These are phyloP conservation scores for Lerista edwardsae DNA, from an alignment of 2,797 vertebrate species.

Conservation along the genomic window DNA sequence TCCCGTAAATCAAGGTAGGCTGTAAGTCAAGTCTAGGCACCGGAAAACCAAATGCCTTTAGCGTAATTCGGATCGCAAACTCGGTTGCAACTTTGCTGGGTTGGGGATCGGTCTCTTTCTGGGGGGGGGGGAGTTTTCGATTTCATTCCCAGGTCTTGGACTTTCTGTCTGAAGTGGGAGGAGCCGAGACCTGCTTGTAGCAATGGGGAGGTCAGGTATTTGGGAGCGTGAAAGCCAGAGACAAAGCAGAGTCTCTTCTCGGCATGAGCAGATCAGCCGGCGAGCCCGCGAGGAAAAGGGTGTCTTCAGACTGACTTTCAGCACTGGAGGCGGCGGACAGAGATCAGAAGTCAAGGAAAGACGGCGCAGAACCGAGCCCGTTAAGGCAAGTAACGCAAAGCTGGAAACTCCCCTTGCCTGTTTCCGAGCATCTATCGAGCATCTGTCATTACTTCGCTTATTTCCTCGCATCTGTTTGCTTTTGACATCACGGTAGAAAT, in stretches of 20 bases:
- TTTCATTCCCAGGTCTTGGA: neutral
- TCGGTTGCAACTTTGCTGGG: neutral
- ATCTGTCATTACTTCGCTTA: neutral
- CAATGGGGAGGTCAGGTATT: neutral
- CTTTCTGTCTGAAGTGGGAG: neutral
- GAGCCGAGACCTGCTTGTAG: neutral
- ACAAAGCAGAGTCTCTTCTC: neutral
- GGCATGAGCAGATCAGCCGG: neutral
- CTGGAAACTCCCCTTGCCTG: too few species aligned
- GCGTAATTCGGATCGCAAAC: too few species aligned
- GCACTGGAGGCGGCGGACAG: constrained; percentile 29
- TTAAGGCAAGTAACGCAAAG: neutral
- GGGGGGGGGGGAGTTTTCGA: neutral
- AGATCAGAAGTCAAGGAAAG: neutral
- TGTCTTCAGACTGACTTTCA: neutral
- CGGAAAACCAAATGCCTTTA: neutral
- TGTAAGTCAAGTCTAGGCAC: neutral
- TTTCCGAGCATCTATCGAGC: too few species aligned
- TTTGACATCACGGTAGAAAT: neutral
- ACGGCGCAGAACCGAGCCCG: too few species aligned
- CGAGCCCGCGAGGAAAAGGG: neutral
- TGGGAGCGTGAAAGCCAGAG: neutral
- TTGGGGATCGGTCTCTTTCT: neutral
- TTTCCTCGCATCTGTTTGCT: neutral
- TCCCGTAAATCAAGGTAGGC: neutral